Evolutionary conservation across 37 sponge, comb jelly and placozoan genomes (phyloP), one percentile per base, ranked within the genome.

Genomic region (Haliclona indistincta): DNA sequence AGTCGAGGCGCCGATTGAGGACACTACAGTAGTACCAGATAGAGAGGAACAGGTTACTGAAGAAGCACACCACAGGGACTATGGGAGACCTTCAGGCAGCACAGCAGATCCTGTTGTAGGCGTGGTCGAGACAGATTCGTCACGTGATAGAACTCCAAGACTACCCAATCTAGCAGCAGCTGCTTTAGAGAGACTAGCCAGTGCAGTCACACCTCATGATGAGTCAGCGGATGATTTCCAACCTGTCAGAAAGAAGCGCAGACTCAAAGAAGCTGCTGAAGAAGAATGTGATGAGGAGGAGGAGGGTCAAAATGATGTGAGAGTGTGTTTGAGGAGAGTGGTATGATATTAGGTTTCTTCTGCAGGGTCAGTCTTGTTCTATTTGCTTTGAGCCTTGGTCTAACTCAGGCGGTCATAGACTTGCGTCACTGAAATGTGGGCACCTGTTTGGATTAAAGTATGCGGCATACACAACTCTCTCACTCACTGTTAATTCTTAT

Each of bases 341-440:
- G 66, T 26, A 4, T 29, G 66, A 11, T 64, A 35, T 64, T 5
- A 4, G 66, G 5, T 64, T 22, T 38, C 3, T 33, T 37, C 37
- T 69, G 0, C 54, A 92, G 93, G 88, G 88, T 29, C 83, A 95
- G 55, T 54, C 62, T 1, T 95, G 96, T 44, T 81, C 89, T 64
- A 95, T 95, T 29, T 95, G 96, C 44, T 88, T 91, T 71, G 92
- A 91, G 76, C 89, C 82, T 2, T 95, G 92, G 92, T 80, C 96
- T 20, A 95, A 87, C 28, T 88, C 93, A 26, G 96, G 96, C 10
- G 30, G 25, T 36, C 96, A 95, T 47, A 53, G 96, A 23, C 64
- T 95, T n/a, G 67, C 86, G 5, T 87, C 92, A 11, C 63, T 95
- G 45, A 80, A 65, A 44, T 95, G 96, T 81, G 96, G 96, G 32